These are phyloP conservation scores for Vipera ursinii DNA, from an alignment of 2,797 vertebrate genomes.

Conservation along the genomic window DNA sequence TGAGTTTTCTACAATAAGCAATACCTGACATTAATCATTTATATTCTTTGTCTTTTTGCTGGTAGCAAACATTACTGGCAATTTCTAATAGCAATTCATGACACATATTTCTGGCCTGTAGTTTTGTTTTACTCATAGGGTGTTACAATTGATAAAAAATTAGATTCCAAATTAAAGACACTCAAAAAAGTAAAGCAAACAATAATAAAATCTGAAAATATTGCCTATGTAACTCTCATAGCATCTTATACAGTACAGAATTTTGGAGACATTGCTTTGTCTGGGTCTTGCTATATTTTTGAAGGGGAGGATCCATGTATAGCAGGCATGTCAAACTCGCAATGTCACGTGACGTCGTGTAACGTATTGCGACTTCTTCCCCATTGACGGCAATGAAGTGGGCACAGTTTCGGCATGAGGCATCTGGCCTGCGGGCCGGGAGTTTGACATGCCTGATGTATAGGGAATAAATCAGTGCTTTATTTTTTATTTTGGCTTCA, in stretches of 20 bases:
- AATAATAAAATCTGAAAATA: neutral
- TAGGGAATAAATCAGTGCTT: neutral
- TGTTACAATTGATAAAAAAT: neutral
- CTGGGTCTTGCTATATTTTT: neutral
- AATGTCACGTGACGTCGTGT: too few species aligned
- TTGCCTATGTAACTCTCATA: neutral
- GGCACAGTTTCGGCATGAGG: too few species aligned
- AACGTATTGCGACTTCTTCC: too few species aligned
- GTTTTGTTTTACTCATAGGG: neutral
- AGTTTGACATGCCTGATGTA: too few species aligned
- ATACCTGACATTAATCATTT: neutral
- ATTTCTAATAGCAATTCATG: constrained; percentile 40
- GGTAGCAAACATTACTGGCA: constrained; percentile 13
- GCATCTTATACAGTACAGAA: neutral
- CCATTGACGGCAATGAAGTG: too few species aligned
- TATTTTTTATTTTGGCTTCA: neutral
- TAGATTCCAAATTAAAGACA: neutral
- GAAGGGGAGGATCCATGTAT: neutral
- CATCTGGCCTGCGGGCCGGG: too few species aligned
- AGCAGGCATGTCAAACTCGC: too few species aligned
- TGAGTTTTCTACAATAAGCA: neutral
- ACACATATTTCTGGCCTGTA: constrained; percentile 15
- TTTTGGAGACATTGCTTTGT: neutral
- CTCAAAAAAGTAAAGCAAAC: neutral
- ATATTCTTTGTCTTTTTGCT: neutral